Percentiles rank a stretch among this genome's conserved stretches.
phyloP scores from a whole-genome alignment of 2,888 invertebrate species.

The Aphidoletes aphidimyza region DNA sequence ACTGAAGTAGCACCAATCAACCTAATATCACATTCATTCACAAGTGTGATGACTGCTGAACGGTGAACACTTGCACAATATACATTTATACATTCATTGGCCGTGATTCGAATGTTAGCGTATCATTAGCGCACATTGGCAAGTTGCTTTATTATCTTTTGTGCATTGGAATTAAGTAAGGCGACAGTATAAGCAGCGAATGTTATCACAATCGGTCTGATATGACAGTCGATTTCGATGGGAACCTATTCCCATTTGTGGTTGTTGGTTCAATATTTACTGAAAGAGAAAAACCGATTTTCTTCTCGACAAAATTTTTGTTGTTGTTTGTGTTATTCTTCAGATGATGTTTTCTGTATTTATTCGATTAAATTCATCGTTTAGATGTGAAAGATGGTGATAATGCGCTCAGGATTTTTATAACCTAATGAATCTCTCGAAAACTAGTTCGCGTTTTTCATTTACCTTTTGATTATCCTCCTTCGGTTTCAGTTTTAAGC shows the following conservation, averaged over 20 bases:
- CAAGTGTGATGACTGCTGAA: not conserved
- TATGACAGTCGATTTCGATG: too few species aligned
- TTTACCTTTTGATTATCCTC: not conserved
- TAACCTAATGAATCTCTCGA: not conserved
- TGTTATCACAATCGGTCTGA: too few species aligned
- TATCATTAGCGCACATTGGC: conserved; percentile 27
- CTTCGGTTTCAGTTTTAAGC: not conserved
- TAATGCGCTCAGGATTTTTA: not conserved
- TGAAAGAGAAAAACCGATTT: too few species aligned
- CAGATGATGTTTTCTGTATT: too few species aligned
- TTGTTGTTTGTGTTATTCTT: too few species aligned
- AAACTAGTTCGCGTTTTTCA: not conserved
- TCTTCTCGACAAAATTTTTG: too few species aligned
- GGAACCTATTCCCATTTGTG: too few species aligned
- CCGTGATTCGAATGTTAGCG: conserved; percentile 13
- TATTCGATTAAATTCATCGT: too few species aligned
- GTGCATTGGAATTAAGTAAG: not conserved
- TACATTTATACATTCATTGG: not conserved
- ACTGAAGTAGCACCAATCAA: conserved; percentile 11
- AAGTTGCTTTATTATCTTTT: conserved; percentile 35
- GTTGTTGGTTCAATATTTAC: too few species aligned
- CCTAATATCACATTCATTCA: conserved; percentile 29
- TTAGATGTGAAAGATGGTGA: conserved; percentile 22
- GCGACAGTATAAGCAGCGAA: too few species aligned
- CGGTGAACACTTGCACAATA: too few species aligned